These are phyloP conservation scores for Notoglanidium macrostoma DNA, from an alignment of 2,797 vertebrate species.

Conservation along the genomic window DNA sequence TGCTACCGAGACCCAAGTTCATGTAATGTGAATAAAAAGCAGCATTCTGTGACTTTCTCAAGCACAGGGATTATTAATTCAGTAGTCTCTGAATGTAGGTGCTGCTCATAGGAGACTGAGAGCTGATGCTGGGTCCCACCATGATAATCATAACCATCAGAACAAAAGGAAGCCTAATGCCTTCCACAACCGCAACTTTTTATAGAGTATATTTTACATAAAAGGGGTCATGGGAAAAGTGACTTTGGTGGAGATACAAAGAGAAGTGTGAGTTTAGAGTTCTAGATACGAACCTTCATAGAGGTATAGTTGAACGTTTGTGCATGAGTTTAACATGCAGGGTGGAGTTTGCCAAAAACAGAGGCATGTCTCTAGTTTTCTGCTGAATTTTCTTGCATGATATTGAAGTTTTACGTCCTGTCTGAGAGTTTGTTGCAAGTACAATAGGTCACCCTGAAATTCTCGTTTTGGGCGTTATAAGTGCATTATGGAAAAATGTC, in stretches of 20 bases:
- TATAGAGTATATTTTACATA: background rate
- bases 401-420: background rate
- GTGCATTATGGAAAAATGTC: background rate
- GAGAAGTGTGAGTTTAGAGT: background rate
- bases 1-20: slow-evolving; percentile 66
- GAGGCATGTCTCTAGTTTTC: too few species aligned
- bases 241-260: background rate
- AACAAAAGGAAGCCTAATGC: too few species aligned
- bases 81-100: slow-evolving; percentile 38
- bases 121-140: background rate
- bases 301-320: background rate
- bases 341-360: background rate
- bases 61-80: slow-evolving; percentile 60
- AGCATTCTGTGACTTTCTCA: slow-evolving; percentile 71
- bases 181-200: background rate
- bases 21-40: slow-evolving; percentile 69
- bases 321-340: background rate
- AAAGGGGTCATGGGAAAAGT: background rate
- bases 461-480: background rate
- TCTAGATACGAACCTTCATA: background rate
- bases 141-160: background rate
- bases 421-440: background rate
- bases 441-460: too few species aligned
- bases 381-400: background rate
- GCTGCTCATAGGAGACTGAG: background rate